Evolutionary conservation across 2,888 invertebrate genomes (phyloP), one percentile per base, ranked within the genome.

Genomic region (Sialis fuliginosa): DNA sequence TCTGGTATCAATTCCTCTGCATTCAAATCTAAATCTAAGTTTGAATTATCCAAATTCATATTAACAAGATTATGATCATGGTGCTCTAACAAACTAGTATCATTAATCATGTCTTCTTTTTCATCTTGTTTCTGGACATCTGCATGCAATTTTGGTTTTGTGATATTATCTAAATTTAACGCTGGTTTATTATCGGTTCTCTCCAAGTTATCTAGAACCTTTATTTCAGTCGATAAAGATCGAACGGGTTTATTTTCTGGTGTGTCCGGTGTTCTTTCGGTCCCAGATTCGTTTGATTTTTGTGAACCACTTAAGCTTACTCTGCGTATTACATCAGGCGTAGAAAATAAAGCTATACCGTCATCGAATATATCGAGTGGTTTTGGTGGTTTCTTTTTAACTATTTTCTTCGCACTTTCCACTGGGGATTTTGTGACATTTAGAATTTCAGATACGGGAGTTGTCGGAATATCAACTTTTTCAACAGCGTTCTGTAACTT

Each of bases 291-390:
- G 60, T 58, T 32, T 59, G 57, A 45, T 52, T 61, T 49, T 60
- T 60, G 45, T 62, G 70, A 2, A 57, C 60, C 6, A 63, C 68
- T 53, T 48, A 42, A 32, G 41, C 56, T 60, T 10, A 82, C 79
- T 55, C 82, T 69, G 55, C 81, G 69, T 48, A 83, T 82, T 46
- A 84, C 81, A 67, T 85, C 85, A 13, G 85, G 84, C 39, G 82
- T 77, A 6, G 84, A 83, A 61, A 85, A 84, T 48, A 85, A 62
- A 35, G 81, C 79, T 48, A 83, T 74, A 70, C 77, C 77, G 57
- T 77, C 75, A 34, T 69, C 66, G 39, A 71, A 64, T 55, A 66
- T 64, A 53, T 63, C 70, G 47, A 13, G 30, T 9, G 64, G 64
- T 63, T 75, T 75, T 1, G 66, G 56, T 33, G 63, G 56, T 54